phyloP scores from a whole-genome alignment of 2,797 vertebrate species.

The Xiphophorus birchmanni region DNA sequence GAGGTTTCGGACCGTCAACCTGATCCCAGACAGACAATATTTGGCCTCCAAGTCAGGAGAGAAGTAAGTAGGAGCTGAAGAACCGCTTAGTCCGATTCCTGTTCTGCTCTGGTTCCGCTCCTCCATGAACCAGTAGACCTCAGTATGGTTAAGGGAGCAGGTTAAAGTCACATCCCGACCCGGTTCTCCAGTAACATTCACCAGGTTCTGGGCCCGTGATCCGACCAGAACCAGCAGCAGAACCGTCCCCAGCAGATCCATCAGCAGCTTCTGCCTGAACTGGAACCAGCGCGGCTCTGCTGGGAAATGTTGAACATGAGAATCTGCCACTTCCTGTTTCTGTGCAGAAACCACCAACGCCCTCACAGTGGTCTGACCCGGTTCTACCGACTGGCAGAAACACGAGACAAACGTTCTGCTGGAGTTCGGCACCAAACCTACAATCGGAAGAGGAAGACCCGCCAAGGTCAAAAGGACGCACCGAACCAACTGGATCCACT shows the following conservation, averaged over 20 bases:
- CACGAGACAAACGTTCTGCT: no score
- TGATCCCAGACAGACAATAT: background rate
- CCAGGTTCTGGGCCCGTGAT: background rate
- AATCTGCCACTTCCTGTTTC: no score
- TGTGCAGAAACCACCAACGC: no score
- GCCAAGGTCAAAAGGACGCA: no score
- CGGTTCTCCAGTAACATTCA: accelerated
- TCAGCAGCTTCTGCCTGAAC: background rate
- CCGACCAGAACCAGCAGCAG: conserved; percentile 7
- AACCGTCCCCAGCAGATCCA: background rate
- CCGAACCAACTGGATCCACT: no score
- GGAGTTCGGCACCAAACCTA: no score
- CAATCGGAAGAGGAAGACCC: no score
- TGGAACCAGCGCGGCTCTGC: background rate
- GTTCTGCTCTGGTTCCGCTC: background rate
- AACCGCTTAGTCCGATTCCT: accelerated
- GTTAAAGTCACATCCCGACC: conserved; percentile 3
- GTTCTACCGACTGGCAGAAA: no score
- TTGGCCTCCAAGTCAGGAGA: conserved; percentile 8
- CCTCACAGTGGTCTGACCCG: no score
- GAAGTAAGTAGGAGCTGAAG: background rate
- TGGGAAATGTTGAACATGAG: background rate
- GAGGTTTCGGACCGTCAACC: background rate
- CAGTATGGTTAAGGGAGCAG: background rate
- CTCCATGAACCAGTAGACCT: conserved; percentile 8